phyloP scores from a whole-genome alignment of 2,113 vertebrate genomes.

The Paramisgurnus dabryanus region DNA sequence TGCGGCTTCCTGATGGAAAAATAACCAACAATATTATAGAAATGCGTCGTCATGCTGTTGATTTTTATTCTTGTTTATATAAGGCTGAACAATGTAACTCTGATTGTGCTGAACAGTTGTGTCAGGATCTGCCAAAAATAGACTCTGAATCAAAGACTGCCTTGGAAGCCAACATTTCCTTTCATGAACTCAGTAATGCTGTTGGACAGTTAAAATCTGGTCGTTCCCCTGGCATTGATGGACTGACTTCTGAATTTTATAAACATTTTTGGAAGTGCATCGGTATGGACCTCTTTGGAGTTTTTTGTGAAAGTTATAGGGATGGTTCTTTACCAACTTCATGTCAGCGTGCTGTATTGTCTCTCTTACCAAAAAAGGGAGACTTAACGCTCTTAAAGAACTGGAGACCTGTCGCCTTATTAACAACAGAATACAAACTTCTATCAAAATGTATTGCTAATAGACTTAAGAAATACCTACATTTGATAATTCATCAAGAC shows the following conservation, averaged over 20 bases:
- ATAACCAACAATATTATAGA: background rate
- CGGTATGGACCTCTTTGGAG: conserved; percentile 6
- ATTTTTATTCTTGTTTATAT: background rate
- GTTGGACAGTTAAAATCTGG: background rate
- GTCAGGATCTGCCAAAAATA: background rate
- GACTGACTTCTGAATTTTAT: background rate
- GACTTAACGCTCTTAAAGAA: no score
- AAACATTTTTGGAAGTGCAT: conserved; percentile 52
- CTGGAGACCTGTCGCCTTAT: no score
- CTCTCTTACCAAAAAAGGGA: no score
- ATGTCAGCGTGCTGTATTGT: background rate
- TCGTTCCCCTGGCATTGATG: background rate
- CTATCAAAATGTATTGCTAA: background rate
- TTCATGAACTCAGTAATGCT: background rate
- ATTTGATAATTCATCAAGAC: background rate
- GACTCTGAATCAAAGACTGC: no score
- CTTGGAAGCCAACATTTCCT: no score
- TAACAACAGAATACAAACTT: no score
- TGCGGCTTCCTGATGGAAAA: background rate
- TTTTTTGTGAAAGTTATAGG: background rate
- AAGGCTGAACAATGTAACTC: background rate
- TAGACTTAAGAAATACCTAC: background rate
- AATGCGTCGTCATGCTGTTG: background rate
- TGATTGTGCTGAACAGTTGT: background rate
- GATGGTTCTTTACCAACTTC: background rate